Evolutionary conservation across 2,797 vertebrate genomes (phyloP), one percentile per base, ranked within the genome.

Genomic region (Enteromius fasciolatus): DNA sequence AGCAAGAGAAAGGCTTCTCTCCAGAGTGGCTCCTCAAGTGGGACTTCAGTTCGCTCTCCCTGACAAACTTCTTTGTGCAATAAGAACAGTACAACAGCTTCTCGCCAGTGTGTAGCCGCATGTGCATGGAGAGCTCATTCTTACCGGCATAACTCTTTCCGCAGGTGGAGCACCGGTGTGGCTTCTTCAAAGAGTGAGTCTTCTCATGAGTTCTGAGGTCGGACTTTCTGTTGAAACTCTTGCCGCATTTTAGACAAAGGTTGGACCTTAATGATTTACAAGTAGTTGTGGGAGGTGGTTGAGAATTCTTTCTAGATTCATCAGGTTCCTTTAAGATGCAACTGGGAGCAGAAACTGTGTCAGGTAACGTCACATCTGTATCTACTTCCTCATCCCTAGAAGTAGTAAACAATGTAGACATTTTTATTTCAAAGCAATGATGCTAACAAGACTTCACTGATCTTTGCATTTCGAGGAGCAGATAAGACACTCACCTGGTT

Each of bases 11-110:
- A 2, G 83, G 83, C 25, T 74, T 85, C 52, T 87, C 86, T 4
- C 83, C 83, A 0, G 81, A 85, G 61, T 85, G 86, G 15, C 50
- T 85, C 20, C 86, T 69, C 52, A 83, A 66, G n/a, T 87, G 86
- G n/a, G 8, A 4, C 7, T n/a, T 77, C n/a, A 87, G 41, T 23
- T 8, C 11, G 1, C 46, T 85, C 5, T 81, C 76, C 36, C 50
- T 81, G 48, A 50, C n/a, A 14, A 85, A 87, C 54, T 70, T 84
- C 52, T 83, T 86, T 36, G 83, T 12, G n/a, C 84, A 87, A 25
- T 86, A 31, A 25, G 82, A 20, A 69, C 83, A 86, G 33, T 31
- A 3, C 25, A 64, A 63, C 15, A 86, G 54, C 44, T 36, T 59
- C 63, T 86, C 54, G 1, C 75, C 70, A 0, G 23, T 80, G 52